phyloP scores from a whole-genome alignment of 2,797 vertebrate species.

The Thaleichthys pacificus region DNA sequence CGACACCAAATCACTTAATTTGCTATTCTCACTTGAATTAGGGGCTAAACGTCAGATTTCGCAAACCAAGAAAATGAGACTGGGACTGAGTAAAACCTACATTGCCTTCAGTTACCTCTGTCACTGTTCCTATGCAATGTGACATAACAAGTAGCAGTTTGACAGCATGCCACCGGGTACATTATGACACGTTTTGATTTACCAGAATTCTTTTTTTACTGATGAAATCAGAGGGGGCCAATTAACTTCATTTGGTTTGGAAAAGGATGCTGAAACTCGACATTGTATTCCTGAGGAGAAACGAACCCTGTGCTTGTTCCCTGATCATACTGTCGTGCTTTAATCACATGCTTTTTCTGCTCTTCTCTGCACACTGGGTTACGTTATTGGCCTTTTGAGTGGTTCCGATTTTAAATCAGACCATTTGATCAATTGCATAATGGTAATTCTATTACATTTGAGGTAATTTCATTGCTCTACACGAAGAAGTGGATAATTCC shows the following conservation, averaged over 20 bases:
- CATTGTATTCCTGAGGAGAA: too few species aligned
- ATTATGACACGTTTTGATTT: not conserved
- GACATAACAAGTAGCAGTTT: not conserved
- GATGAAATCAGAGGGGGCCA: not conserved
- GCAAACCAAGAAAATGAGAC: not conserved
- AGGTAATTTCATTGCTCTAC: slow-evolving; percentile 53
- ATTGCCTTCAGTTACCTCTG: not conserved
- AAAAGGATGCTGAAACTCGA: not conserved
- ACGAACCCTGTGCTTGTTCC: too few species aligned
- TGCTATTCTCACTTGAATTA: slow-evolving; percentile 57
- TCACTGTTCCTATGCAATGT: not conserved
- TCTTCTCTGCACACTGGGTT: slow-evolving; percentile 20
- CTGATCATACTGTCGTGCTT: too few species aligned
- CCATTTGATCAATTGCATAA: slow-evolving; percentile 43
- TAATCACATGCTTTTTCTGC: slow-evolving; percentile 1
- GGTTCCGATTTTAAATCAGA: slow-evolving; percentile 24
- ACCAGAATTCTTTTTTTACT: not conserved
- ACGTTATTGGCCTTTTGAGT: slow-evolving; percentile 25
- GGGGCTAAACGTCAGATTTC: slow-evolving; percentile 34
- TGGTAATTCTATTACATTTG: slow-evolving; percentile 59
- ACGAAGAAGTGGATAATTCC: slow-evolving; percentile 43
- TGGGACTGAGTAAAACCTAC: not conserved
- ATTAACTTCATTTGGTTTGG: not conserved
- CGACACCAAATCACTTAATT: slow-evolving; percentile 60
- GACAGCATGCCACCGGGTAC: slow-evolving; percentile 1